phyloP scores from a whole-genome alignment of 2,888 invertebrate genomes.

The Lysandra bellargus region DNA sequence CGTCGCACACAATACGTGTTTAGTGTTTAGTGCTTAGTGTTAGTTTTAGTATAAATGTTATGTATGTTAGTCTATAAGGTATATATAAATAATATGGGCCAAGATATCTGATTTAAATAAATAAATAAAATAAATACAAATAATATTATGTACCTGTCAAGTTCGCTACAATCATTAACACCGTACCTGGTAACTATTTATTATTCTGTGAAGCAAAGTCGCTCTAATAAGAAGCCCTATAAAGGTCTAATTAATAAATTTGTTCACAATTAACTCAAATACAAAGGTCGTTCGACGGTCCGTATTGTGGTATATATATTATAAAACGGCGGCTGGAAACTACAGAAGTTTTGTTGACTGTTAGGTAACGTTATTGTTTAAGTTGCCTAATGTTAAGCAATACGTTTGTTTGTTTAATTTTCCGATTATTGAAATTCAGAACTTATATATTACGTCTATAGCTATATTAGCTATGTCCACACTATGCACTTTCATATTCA shows the following conservation, averaged over 20 bases:
- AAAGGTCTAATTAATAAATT: conserved; percentile 2
- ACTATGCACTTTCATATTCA: too few relatives aligned
- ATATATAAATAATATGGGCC: too few relatives aligned
- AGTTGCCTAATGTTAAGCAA: neutral
- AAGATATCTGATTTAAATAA: too few relatives aligned
- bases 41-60: too few relatives aligned
- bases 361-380: neutral
- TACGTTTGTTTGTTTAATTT: neutral
- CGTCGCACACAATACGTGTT: too few relatives aligned
- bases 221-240: conserved; percentile 2
- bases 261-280: neutral
- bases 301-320: neutral
- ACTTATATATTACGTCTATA: neutral
- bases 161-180: neutral
- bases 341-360: neutral
- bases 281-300: neutral
- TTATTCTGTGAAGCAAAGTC: neutral
- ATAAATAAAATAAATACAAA: too few relatives aligned
- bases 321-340: conserved; percentile 11
- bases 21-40: too few relatives aligned
- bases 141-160: neutral
- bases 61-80: too few relatives aligned
- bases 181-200: neutral
- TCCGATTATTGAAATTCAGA: neutral
- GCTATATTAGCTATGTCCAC: too few relatives aligned